Evolutionary conservation across 2,888 invertebrate genomes (phyloP).

Genomic region (Neoitamus cyanurus): DNA sequence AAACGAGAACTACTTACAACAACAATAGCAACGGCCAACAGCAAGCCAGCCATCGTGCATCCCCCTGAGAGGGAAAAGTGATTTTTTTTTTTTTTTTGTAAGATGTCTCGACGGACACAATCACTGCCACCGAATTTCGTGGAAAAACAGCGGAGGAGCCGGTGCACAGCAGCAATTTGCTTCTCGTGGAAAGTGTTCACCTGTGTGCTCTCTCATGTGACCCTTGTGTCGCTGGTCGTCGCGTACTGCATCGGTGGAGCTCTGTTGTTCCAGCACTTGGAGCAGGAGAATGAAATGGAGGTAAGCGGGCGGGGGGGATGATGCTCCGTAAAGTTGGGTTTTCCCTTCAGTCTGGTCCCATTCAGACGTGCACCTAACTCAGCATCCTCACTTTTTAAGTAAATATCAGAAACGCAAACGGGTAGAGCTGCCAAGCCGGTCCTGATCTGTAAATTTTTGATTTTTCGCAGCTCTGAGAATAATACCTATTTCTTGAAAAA

Average conservation of each 20-base stretch:
- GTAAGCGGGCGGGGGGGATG: conserved; percentile 67
- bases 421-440: not conserved
- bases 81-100: not conserved
- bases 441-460: not conserved
- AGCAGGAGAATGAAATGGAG: conserved; percentile 78
- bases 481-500: not conserved
- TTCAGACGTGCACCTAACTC: not conserved
- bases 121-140: conserved; percentile 63
- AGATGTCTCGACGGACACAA: conserved; percentile 63
- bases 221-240: conserved; percentile 87
- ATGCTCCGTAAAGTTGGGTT: not conserved
- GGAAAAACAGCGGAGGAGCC: conserved; percentile 61
- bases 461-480: not conserved
- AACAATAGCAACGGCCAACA: too few relatives aligned
- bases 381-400: not conserved
- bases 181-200: conserved; percentile 81
- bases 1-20: not conserved
- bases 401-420: not conserved
- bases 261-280: conserved; percentile 82
- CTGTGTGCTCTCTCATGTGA: conserved; percentile 89
- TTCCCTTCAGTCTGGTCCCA: not conserved
- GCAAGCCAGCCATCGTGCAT: not conserved
- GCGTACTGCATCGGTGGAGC: conserved; percentile 91
- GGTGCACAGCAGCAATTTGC: conserved; percentile 64
- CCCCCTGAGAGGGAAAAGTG: not conserved